phyloP scores from a whole-genome alignment of 2,113 vertebrate species.

The Paradoxurus hermaphroditus region DNA sequence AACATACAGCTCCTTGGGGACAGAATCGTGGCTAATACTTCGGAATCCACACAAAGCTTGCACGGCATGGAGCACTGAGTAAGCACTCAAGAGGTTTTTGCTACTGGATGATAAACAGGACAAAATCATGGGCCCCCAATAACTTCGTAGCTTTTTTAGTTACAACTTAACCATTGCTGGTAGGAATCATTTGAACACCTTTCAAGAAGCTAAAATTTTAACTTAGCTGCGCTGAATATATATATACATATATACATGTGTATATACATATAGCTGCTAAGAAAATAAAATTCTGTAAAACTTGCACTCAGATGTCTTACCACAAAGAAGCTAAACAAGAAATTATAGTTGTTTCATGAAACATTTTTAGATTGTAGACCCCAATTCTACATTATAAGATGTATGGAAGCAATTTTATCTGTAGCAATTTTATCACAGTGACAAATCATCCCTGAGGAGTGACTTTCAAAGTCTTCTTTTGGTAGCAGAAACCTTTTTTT shows the following conservation, averaged over 20 bases:
- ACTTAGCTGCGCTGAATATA: neutral
- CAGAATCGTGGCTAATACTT: neutral
- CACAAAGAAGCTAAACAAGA: constrained; percentile 24
- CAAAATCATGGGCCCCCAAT: neutral
- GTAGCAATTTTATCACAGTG: neutral
- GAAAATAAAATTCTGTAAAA: neutral
- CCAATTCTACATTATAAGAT: constrained; percentile 30
- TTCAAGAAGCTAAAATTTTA: constrained; percentile 35
- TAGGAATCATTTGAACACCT: neutral
- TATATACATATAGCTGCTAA: neutral
- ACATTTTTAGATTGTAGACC: neutral
- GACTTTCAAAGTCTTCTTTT: constrained; percentile 25
- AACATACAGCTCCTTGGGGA: neutral
- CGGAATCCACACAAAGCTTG: neutral
- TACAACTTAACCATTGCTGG: constrained; percentile 3
- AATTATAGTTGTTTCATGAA: neutral
- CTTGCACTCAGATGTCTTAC: neutral
- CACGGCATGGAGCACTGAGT: neutral
- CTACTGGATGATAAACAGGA: neutral
- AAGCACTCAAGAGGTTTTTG: neutral
- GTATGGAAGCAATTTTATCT: constrained; percentile 23
- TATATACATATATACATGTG: neutral
- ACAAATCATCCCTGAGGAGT: neutral
- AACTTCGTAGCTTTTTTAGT: constrained; percentile 32
- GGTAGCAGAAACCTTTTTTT: neutral